These are phyloP conservation scores for Ophiodon elongatus DNA, from an alignment of 2,113 vertebrate genomes.

Conservation along the genomic window DNA sequence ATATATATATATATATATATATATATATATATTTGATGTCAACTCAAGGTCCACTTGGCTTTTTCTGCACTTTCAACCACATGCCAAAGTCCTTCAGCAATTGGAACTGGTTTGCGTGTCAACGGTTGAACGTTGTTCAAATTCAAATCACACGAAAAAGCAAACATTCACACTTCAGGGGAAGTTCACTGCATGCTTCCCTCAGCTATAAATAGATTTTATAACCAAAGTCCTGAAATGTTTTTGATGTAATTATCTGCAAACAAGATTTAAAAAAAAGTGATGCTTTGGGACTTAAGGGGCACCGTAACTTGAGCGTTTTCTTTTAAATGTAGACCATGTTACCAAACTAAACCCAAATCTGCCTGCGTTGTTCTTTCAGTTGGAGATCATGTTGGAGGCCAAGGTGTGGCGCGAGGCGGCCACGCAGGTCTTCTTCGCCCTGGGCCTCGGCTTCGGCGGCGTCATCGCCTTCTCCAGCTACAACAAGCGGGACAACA, in stretches of 20 bases:
- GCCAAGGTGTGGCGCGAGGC: conserved; percentile 97
- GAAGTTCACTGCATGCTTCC: not conserved
- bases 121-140: too few species aligned
- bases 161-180: too few species aligned
- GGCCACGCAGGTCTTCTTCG: conserved; percentile 98
- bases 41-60: not conserved
- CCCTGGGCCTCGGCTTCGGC: conserved; percentile 96
- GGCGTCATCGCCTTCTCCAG: conserved; percentile 99
- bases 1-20: too few species aligned
- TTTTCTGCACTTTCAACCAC: not conserved
- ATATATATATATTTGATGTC: not conserved
- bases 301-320: too few species aligned
- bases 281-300: too few species aligned
- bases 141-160: too few species aligned
- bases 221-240: too few species aligned
- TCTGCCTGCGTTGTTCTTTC: conserved; percentile 62
- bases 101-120: too few species aligned
- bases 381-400: conserved; percentile 98
- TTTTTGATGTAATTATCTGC: too few species aligned
- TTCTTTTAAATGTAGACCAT: not conserved
- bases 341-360: not conserved
- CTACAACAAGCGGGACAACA: conserved; percentile 99
- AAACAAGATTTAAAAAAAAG: too few species aligned
- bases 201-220: not conserved
- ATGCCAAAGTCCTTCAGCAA: too few species aligned